A percentile compares a stretch with the other conserved stretches of the same genome.
Conservation (phyloP, 2,888 invertebrate species). For the Aspidapion aeneum region DNA sequence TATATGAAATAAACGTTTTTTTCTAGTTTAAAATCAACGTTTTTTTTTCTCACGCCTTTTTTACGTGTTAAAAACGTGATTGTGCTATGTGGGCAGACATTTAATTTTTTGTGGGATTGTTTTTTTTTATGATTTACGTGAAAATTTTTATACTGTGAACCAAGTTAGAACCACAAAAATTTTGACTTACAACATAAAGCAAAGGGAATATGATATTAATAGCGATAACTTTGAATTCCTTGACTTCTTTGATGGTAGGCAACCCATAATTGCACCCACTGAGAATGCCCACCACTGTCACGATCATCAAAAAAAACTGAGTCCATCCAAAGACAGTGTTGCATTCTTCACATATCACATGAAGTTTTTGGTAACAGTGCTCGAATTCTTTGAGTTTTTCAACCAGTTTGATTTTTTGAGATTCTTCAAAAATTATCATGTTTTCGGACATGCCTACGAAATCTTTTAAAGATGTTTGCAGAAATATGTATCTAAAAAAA, state of each 20-base stretch:
- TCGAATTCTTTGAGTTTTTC: conserved; percentile 19
- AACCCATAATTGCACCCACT: conserved; percentile 21
- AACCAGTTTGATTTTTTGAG: neutral
- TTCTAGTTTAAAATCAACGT: no score
- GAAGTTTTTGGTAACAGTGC: conserved; percentile 17
- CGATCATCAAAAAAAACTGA: conserved; percentile 22
- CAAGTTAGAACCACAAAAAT: no score
- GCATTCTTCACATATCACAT: conserved; percentile 21
- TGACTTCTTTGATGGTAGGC: conserved; percentile 6
- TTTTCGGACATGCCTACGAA: neutral
- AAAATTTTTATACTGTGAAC: no score
- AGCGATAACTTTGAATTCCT: conserved; percentile 14
- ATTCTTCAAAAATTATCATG: neutral
- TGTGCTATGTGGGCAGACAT: no score
- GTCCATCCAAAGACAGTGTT: conserved; percentile 21
- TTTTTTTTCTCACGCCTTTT: no score
- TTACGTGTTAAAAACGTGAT: no score
- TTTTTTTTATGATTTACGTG: no score
- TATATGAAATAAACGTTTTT: no score
- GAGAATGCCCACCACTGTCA: conserved; percentile 22
- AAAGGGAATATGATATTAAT: conserved; percentile 1
- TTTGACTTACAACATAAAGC: conserved; percentile 3
- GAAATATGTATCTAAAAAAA: conserved; percentile 13
- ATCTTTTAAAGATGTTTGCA: conserved; percentile 8
- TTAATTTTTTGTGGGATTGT: no score